Percentiles rank a stretch among this genome's conserved stretches.
Conservation (phyloP, 2,888 invertebrate genomes). For the Plagodis pulveraria region DNA sequence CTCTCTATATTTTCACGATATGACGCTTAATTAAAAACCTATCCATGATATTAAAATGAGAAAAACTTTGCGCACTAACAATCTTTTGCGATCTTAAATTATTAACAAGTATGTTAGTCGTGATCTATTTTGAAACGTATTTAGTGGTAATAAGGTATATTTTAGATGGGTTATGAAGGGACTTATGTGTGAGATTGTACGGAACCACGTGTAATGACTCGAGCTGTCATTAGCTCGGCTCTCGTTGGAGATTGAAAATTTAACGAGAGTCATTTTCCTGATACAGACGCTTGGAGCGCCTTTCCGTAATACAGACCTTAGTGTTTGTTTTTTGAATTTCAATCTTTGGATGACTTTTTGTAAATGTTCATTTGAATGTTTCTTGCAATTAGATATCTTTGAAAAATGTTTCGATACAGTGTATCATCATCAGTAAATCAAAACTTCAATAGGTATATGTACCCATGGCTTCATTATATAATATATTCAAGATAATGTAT, state of each 20-base stretch:
- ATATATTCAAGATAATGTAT: too few species aligned
- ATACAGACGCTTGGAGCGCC: conserved; percentile 36
- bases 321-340: conserved; percentile 24
- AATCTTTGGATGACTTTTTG: not conserved
- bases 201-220: conserved; percentile 49
- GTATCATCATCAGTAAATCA: too few species aligned
- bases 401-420: too few species aligned
- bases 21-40: conserved; percentile 15
- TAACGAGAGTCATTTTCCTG: conserved; percentile 58
- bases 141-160: conserved; percentile 12
- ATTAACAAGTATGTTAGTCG: not conserved
- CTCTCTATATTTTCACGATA: not conserved
- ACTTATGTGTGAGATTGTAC: conserved; percentile 11
- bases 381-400: too few species aligned
- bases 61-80: conserved; percentile 14
- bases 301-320: conserved; percentile 8
- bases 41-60: conserved; percentile 10
- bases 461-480: too few species aligned
- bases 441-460: too few species aligned
- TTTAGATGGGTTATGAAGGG: conserved; percentile 4
- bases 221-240: conserved; percentile 53
- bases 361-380: too few species aligned
- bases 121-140: conserved; percentile 15
- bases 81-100: conserved; percentile 11
- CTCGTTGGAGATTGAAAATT: conserved; percentile 59